phyloP scores from a whole-genome alignment of 2,888 invertebrate species.

The Eutolmus rufibarbis region DNA sequence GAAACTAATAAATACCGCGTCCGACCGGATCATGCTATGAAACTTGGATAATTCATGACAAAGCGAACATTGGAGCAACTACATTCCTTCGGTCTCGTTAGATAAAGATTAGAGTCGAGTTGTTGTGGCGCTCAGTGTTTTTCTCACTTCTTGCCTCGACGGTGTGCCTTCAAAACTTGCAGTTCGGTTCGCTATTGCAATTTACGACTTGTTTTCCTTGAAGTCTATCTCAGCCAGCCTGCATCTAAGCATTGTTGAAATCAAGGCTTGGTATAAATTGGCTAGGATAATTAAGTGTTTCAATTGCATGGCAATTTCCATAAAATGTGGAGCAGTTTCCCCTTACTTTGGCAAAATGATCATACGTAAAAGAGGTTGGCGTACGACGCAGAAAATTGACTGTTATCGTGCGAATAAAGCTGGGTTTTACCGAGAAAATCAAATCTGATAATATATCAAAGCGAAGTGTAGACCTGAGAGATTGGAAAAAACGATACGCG shows the following conservation, averaged over 20 bases:
- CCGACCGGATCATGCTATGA: slow-evolving; percentile 11
- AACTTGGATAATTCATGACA: slow-evolving; percentile 16
- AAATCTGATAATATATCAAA: neutral
- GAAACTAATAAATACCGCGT: slow-evolving; percentile 33
- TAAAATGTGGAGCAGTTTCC: slow-evolving; percentile 36
- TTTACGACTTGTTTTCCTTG: slow-evolving; percentile 31
- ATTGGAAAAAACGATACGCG: neutral
- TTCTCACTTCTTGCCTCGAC: slow-evolving; percentile 16
- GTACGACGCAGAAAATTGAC: neutral
- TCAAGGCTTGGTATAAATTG: slow-evolving; percentile 5
- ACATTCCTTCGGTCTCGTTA: slow-evolving; percentile 21
- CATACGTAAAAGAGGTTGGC: neutral
- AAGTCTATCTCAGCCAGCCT: neutral
- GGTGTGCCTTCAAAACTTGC: neutral
- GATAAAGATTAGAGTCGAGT: slow-evolving; percentile 16
- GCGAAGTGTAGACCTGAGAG: neutral
- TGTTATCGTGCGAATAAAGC: neutral
- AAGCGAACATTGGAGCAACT: neutral
- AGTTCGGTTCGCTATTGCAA: slow-evolving; percentile 10
- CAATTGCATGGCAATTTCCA: slow-evolving; percentile 35
- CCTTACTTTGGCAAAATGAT: neutral
- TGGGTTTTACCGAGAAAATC: neutral
- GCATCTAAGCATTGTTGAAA: neutral
- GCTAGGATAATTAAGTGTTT: slow-evolving; percentile 22
- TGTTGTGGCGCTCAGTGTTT: neutral